A percentile compares a stretch with the other conserved stretches of the same genome.
Evolutionary conservation across 2,113 vertebrate genomes (phyloP).

Genomic region (Poecilia latipinna): DNA sequence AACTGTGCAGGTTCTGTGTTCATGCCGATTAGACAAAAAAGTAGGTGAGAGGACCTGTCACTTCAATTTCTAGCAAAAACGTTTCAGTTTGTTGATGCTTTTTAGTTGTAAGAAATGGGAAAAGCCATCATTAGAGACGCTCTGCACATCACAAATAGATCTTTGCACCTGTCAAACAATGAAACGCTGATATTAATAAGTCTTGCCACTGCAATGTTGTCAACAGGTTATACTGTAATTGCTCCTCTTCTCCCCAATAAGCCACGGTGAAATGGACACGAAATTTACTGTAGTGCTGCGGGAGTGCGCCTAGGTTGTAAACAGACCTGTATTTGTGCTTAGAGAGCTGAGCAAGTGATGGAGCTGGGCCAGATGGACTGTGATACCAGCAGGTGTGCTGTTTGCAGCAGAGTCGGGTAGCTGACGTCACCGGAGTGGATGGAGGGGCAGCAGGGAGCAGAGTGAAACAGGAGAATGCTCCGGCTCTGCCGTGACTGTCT

Average conservation of each 20-base stretch:
- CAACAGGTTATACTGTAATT: background rate
- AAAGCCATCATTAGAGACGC: constrained; percentile 30
- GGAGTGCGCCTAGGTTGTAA: constrained; percentile 58
- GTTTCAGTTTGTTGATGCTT: constrained; percentile 28
- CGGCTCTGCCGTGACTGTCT: constrained; percentile 49
- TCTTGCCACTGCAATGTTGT: constrained; percentile 32
- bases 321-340: constrained; percentile 57
- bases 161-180: constrained; percentile 32
- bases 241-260: background rate
- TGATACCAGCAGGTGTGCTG: constrained; percentile 74
- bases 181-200: constrained; percentile 11
- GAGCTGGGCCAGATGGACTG: constrained; percentile 66
- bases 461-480: constrained; percentile 48
- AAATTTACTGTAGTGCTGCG: constrained; percentile 38
- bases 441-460: constrained; percentile 51
- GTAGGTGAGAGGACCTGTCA: constrained; percentile 61
- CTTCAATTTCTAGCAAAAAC: constrained; percentile 45
- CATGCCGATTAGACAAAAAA: constrained; percentile 52
- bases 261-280: constrained; percentile 34
- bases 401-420: constrained; percentile 67
- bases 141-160: background rate
- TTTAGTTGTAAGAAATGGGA: constrained; percentile 32
- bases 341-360: constrained; percentile 57
- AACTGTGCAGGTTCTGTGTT: constrained; percentile 43
- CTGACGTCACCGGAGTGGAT: constrained; percentile 70